Percentiles rank a stretch among this genome's conserved stretches.
Conservation (phyloP, 2,797 vertebrate genomes). For the Mus caroli region DNA sequence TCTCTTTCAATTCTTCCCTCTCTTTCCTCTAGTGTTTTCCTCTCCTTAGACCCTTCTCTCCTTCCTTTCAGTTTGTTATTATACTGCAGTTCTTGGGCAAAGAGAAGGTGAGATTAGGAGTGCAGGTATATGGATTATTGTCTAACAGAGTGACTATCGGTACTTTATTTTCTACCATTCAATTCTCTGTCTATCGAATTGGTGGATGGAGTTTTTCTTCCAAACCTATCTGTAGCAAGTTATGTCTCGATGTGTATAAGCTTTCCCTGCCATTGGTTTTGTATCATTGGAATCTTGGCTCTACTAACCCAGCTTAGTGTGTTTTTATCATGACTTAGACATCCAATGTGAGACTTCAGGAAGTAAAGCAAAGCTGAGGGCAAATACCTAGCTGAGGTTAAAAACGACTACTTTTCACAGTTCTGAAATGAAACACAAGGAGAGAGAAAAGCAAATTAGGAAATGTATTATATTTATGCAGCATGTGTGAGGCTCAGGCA, state of each 20-base stretch:
- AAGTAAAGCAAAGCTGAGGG: neutral
- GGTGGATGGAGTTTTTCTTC: neutral
- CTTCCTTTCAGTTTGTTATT: neutral
- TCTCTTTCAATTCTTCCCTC: neutral
- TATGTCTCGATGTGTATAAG: neutral
- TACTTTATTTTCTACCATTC: neutral
- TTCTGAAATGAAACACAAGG: neutral
- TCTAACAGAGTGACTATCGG: neutral
- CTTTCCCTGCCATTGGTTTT: neutral
- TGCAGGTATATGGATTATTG: neutral
- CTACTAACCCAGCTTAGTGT: neutral
- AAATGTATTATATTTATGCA: neutral
- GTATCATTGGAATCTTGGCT: neutral
- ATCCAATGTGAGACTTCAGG: neutral
- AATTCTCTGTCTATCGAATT: neutral
- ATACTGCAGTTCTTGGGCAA: neutral
- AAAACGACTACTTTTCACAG: neutral
- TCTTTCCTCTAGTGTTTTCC: neutral
- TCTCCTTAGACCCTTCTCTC: neutral
- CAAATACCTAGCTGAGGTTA: neutral
- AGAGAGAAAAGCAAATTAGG: neutral
- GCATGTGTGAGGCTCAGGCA: no score
- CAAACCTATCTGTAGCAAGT: neutral
- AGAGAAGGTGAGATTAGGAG: neutral
- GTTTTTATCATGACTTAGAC: neutral